Evolutionary conservation across 92 coral and sea anemone species (phyloP).

Genomic region (Heteractis magnifica): DNA sequence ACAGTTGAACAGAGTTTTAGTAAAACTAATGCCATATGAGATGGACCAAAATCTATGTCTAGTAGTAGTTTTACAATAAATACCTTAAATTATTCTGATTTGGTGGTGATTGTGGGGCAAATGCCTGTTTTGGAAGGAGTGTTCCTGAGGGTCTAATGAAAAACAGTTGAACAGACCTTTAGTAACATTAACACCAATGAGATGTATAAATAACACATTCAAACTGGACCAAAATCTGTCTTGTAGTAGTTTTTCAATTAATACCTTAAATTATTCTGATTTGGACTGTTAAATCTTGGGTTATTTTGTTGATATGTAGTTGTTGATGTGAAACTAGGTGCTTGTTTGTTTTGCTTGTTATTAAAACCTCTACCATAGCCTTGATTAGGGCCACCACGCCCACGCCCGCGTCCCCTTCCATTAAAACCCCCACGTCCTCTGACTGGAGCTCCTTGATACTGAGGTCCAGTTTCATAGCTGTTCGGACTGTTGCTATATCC

Average conservation of each 20-base stretch:
- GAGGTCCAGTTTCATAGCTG: conserved; percentile 37
- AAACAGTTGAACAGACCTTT: neutral
- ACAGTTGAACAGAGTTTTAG: neutral
- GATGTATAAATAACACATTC: too few relatives aligned
- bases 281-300: conserved; percentile 12
- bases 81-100: neutral
- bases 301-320: neutral
- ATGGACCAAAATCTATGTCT: too few relatives aligned
- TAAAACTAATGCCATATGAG: too few relatives aligned
- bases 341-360: conserved; percentile 10
- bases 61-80: too few relatives aligned
- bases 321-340: neutral
- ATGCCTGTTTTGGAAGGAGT: conserved; percentile 54
- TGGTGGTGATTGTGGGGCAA: conserved; percentile 52
- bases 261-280: too few relatives aligned
- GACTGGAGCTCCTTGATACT: neutral
- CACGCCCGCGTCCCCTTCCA: conserved; percentile 21
- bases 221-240: too few relatives aligned
- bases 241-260: too few relatives aligned
- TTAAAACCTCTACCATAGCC: conserved; percentile 8
- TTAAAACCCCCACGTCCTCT: conserved; percentile 27
- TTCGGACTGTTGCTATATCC: conserved; percentile 31
- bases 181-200: too few relatives aligned
- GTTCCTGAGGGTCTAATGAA: neutral
- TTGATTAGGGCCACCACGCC: conserved; percentile 16